Base-by-base conservation (phyloP, 2,113 vertebrate species). In the Condylura cristata region DNA sequence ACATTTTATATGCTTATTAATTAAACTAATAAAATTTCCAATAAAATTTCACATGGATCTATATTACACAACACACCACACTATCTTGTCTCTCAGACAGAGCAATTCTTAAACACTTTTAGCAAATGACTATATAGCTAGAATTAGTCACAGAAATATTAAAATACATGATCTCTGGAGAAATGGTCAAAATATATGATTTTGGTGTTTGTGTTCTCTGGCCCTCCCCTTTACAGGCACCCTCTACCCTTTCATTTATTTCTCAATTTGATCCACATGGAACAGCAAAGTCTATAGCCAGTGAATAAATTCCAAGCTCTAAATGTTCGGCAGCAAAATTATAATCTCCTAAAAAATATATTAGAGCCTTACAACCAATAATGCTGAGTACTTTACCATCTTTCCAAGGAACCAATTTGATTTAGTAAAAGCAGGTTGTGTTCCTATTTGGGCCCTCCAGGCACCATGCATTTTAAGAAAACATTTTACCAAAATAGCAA, bases 1-100 rank as follows among this genome's bases (percentile, higher is more conserved):
- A 68, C 3, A 78, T 85, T 92, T 87, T 66, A 46, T 88, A 78
- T 65, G 48, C 26, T 82, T 89, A 95, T 86, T 95, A 96, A 93
- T 91, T 84, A 93, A 82, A 70, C 66, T 84, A 94, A 91, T 91
- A 94, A 92, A 95, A 85, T 76, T 72, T 28, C 26, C 91, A 82
- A 71, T 96, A 96, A 94, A 95, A 79, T 82, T 95, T 92, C 39
- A 86, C 48, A 75, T 5, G 51, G 22, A 85, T 92, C 8, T 79
- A 39, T 78, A 75, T 78, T 85, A 88, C 24, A 72, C 14, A 68
- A 63, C 39, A 61, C 44, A 81, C 71, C 56, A 63, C 22, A 79
- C 3, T 11, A 37, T 53, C 68, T 63, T 71, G 61, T 34, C 66
- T 95, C 46, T 92, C 26, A 44, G 70, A 92, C 2, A 78, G 68